These are phyloP conservation scores for Rugalucina vietnamica DNA, from an alignment of 2,888 invertebrate genomes.

Conservation along the genomic window DNA sequence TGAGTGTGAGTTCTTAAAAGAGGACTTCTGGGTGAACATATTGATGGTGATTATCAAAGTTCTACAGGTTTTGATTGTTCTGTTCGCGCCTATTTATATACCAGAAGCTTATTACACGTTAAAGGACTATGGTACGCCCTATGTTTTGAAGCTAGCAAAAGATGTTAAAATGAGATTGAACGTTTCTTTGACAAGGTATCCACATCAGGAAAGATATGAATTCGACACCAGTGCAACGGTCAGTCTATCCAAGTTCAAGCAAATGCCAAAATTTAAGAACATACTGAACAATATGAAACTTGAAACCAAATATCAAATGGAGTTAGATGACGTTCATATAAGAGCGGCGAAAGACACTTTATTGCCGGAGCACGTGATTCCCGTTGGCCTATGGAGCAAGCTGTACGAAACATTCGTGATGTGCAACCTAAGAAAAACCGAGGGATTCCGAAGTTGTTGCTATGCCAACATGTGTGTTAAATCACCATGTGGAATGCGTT, in stretches of 20 bases:
- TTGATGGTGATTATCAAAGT: conserved; percentile 67
- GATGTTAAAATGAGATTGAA: conserved; percentile 16
- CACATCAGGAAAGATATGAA: neutral
- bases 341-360: conserved; percentile 65
- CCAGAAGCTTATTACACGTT: conserved; percentile 70
- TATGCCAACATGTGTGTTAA: conserved; percentile 54
- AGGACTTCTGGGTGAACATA: conserved; percentile 67
- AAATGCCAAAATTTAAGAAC: conserved; percentile 50
- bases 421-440: conserved; percentile 74
- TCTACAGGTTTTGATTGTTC: conserved; percentile 71
- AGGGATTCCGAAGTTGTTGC: conserved; percentile 72
- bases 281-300: conserved; percentile 30
- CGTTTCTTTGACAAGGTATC: conserved; percentile 29
- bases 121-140: conserved; percentile 26
- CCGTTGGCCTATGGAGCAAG: conserved; percentile 67
- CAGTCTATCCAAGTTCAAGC: conserved; percentile 38
- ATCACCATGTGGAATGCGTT: conserved; percentile 25
- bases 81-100: conserved; percentile 74
- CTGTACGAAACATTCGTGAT: conserved; percentile 73
- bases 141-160: conserved; percentile 6
- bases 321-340: conserved; percentile 61
- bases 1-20: conserved; percentile 43
- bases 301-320: conserved; percentile 46
- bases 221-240: conserved; percentile 1
- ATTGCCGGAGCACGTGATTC: conserved; percentile 65